A percentile compares a stretch with the other conserved stretches of the same genome.
Evolutionary conservation across 2,888 invertebrate species (phyloP).

Genomic region (Eustalomyia histrio): DNA sequence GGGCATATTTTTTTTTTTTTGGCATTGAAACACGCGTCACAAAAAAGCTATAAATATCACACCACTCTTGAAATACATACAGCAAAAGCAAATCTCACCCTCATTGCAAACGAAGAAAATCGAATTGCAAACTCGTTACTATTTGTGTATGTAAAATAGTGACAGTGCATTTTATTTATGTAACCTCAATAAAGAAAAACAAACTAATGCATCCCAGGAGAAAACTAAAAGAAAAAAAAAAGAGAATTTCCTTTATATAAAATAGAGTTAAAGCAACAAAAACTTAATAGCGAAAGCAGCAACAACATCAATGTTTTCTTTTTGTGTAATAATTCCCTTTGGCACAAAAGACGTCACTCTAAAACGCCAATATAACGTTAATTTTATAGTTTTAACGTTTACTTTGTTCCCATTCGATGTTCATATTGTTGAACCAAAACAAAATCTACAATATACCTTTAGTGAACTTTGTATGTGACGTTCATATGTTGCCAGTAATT

Average conservation of each 20-base stretch:
- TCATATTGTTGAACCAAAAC: background rate
- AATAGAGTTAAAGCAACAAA: constrained; percentile 3
- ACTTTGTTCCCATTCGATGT: constrained; percentile 7
- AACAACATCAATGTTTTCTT: background rate
- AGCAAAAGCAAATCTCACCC: background rate
- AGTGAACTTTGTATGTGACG: constrained; percentile 22
- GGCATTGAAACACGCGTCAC: constrained; percentile 7
- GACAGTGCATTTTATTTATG: constrained; percentile 58
- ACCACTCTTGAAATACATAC: background rate
- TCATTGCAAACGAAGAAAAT: background rate
- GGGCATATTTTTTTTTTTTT: background rate
- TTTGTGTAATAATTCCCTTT: constrained; percentile 34
- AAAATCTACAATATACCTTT: constrained; percentile 8
- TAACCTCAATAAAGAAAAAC: constrained; percentile 47
- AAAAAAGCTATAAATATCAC: constrained; percentile 7
- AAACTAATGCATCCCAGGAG: constrained; percentile 62
- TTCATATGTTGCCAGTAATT: constrained; percentile 1
- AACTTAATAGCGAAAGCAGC: background rate
- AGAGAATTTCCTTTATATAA: background rate
- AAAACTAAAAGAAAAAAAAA: background rate
- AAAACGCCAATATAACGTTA: constrained; percentile 58
- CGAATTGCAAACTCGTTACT: constrained; percentile 35
- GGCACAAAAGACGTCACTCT: constrained; percentile 41
- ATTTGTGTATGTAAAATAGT: constrained; percentile 25
- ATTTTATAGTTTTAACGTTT: constrained; percentile 53